These are phyloP conservation scores for Liopterus haemorrhoidalis DNA, from an alignment of 2,888 invertebrate species.

Conservation along the genomic window DNA sequence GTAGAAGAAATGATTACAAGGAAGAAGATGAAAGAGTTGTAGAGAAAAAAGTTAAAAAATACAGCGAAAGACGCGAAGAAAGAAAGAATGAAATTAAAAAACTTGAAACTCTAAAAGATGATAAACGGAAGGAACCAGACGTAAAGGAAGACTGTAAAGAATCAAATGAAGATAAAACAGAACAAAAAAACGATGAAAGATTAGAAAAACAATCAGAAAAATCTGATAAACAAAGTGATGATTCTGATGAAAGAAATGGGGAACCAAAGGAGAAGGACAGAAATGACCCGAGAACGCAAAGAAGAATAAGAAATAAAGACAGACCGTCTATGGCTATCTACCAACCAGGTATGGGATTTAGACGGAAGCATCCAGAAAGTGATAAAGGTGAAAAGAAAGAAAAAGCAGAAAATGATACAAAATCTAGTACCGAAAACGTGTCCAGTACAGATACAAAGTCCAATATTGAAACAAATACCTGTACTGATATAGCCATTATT, in stretches of 20 bases:
- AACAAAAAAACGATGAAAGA: slow-evolving; percentile 6
- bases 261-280: slow-evolving; percentile 34
- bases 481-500: too few relatives aligned
- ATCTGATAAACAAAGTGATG: slow-evolving; percentile 1
- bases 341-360: slow-evolving; percentile 81
- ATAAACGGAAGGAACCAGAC: slow-evolving; percentile 4
- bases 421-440: too few relatives aligned
- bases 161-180: slow-evolving; percentile 12
- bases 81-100: slow-evolving; percentile 42
- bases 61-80: slow-evolving; percentile 45
- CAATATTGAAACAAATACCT: too few relatives aligned
- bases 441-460: too few relatives aligned
- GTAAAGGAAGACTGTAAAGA: slow-evolving; percentile 8
- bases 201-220: slow-evolving; percentile 12
- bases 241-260: not conserved
- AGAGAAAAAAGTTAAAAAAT: slow-evolving; percentile 42
- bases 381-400: slow-evolving; percentile 15
- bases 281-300: slow-evolving; percentile 48
- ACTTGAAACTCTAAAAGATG: slow-evolving; percentile 6
- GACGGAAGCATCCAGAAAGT: slow-evolving; percentile 57
- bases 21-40: slow-evolving; percentile 35
- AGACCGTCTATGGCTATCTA: slow-evolving; percentile 86
- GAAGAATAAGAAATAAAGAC: slow-evolving; percentile 62
- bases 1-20: slow-evolving; percentile 32
- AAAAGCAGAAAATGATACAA: too few relatives aligned